Base-by-base conservation (phyloP, 2,888 invertebrate species). In the Branchellion lobata region DNA sequence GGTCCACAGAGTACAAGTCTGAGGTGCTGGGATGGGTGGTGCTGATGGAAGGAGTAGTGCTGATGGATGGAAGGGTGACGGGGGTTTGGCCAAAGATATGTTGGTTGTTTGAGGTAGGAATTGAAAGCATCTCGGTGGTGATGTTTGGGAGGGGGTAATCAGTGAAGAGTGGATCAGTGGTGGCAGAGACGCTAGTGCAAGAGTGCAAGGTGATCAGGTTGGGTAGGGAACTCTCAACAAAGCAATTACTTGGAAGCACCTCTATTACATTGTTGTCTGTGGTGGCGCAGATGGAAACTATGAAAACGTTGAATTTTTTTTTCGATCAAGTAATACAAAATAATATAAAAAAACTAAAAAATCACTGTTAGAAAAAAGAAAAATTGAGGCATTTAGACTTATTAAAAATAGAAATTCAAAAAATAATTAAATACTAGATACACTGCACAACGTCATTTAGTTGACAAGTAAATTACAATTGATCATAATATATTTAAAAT, bases 141-240 rank as follows among this genome's bases (percentile, higher is more conserved):
- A 47, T 47, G 75, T 24, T 75, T 36, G 14, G 14, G 51, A 47
- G 11, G 21, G 29, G 34, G 47, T 1, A 82, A 61, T 83, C 85
- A 77, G 82, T 83, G 14, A 84, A 84, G 0, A 81, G 83, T 57
- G 81, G 84, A 29, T 83, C 83, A 27, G 84, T 84, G 79, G 14
- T 84, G 85, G 81, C n/a, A 34, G 24, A 29, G 31, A 1, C 31
- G 61, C 14, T 77, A 61, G 57, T 29, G 65, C n/a, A 57, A 3
- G n/a, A 3, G 27, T 31, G 33, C 11, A 31, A n/a, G 61, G 14
- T 57, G 14, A 57, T 57, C 3, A 57, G 8, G 61, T n/a, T 57
- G 61, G 61, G n/a, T 14, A 3, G 24, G 21, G 61, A 27, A 14
- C 8, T 5, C 21, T 31, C 71, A 8, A 71, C 21, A 21, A 29